Evolutionary conservation across 2,797 vertebrate species (phyloP), one percentile per base, ranked within the genome.

Genomic region (Melanotaenia boesemani): DNA sequence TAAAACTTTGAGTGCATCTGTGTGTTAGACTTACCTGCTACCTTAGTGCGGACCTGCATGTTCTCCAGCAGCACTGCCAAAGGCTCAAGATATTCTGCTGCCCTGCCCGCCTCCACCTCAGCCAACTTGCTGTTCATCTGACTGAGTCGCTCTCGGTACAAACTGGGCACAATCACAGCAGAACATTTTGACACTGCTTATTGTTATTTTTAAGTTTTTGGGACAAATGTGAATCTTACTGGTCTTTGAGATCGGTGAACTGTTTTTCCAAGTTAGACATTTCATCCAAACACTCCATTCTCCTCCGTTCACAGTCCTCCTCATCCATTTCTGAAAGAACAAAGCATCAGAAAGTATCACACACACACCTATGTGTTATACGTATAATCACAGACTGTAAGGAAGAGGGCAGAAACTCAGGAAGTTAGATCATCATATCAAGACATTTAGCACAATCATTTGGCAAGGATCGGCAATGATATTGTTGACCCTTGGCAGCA

Each of bases 41-140:
- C 97, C 93, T 99, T 99, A 81, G 97, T 99, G 92, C 98, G 95
- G 83, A 99, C 98, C 92, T 99, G 98, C 98, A 99, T 99, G 91
- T 99, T 99, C 91, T 99, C 98, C 93, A 98, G 96, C 63, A 99
- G 95, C 70, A 97, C 96, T 50, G 98, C 98, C 86, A 99, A 90
- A 39, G 98, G 98, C 87, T 99, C 98, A 86, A 99, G 94, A 88
- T 99, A 99, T 73, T 99, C 98, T 24, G 96, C 93, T 75, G 98
- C 98, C 87, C 97, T 97, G 78, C 97, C 97, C 13, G 97, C 97
- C 89, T 97, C 97, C 79, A 99, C 98, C 84, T 99, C 98, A 74
- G 97, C 87, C 41, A 99, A 94, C 86, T 99, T 99, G 87, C 96
- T 95, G 90, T 98, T 98, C 84, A 99, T 96, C 90, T 99, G 98